Conservation (phyloP, 2,888 invertebrate species). For the Thereva unica region DNA sequence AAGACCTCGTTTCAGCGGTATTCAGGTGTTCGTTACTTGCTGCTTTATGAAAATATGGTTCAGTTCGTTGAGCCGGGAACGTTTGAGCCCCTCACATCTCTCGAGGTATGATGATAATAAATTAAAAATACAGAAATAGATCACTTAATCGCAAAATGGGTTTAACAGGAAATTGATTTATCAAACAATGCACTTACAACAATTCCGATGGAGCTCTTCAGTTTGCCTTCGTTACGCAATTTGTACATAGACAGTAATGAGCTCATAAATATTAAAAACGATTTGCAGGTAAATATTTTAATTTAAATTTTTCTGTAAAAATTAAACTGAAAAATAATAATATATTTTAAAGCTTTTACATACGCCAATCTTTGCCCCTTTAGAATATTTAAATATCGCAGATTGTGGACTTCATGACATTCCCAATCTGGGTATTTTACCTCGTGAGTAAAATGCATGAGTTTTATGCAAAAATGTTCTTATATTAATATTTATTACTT, state of each 20-base stretch:
- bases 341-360: conserved; percentile 45
- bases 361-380: conserved; percentile 64
- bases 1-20: conserved; percentile 54
- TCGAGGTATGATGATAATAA: conserved; percentile 50
- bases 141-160: background rate
- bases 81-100: conserved; percentile 51
- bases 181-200: conserved; percentile 56
- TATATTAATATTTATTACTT: conserved; percentile 28
- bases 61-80: conserved; percentile 56
- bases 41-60: conserved; percentile 58
- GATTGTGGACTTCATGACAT: conserved; percentile 64
- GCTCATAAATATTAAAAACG: conserved; percentile 49
- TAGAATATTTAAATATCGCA: conserved; percentile 65
- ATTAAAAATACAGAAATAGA: background rate
- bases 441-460: conserved; percentile 52
- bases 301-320: background rate
- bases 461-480: conserved; percentile 7
- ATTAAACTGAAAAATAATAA: conserved; percentile 44
- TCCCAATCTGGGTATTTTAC: conserved; percentile 65
- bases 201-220: conserved; percentile 58
- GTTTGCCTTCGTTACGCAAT: conserved; percentile 65
- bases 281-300: conserved; percentile 46
- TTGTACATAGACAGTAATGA: conserved; percentile 62
- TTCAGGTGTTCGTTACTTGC: conserved; percentile 51
- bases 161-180: conserved; percentile 56